Percentiles rank a stretch among this genome's conserved stretches.
Evolutionary conservation across 2,888 invertebrate genomes (phyloP).

Genomic region (Polymixis lichenea): DNA sequence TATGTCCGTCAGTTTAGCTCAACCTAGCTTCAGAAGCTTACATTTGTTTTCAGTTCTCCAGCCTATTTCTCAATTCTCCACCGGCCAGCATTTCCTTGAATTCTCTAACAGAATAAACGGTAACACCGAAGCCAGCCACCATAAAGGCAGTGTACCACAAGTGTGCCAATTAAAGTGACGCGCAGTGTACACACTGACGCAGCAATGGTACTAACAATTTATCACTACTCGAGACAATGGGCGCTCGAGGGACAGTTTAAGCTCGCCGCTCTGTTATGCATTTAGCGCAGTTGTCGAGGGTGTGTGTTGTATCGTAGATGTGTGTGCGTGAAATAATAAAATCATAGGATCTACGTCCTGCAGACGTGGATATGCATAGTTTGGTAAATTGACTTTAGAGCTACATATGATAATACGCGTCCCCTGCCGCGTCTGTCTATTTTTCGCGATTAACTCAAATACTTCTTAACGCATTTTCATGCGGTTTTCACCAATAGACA

Average conservation of each 20-base stretch:
- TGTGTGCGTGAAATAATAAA: not conserved
- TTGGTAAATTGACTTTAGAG: too few relatives aligned
- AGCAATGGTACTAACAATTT: constrained; percentile 61
- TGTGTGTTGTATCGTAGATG: constrained; percentile 2
- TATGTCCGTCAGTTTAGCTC: not conserved
- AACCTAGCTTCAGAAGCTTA: not conserved
- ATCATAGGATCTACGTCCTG: not conserved
- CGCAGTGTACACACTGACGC: constrained; percentile 52
- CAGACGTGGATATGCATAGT: not conserved
- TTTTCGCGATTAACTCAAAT: too few relatives aligned
- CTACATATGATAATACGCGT: too few relatives aligned
- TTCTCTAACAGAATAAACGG: constrained; percentile 18
- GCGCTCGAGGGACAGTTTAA: constrained; percentile 65
- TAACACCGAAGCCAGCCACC: not conserved
- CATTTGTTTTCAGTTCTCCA: not conserved
- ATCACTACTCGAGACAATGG: constrained; percentile 65
- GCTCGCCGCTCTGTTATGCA: constrained; percentile 58
- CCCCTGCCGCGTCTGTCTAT: too few relatives aligned
- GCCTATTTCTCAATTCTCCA: not conserved
- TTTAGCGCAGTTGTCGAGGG: constrained; percentile 52
- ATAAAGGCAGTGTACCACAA: constrained; percentile 45
- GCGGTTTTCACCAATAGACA: too few relatives aligned
- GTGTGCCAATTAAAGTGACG: constrained; percentile 60
- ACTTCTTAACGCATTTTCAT: too few relatives aligned
- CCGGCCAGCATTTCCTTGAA: not conserved